Percentiles rank a stretch among this genome's conserved stretches.
phyloP scores from a whole-genome alignment of 2,888 invertebrate species.

The Eupithecia pulchellata region DNA sequence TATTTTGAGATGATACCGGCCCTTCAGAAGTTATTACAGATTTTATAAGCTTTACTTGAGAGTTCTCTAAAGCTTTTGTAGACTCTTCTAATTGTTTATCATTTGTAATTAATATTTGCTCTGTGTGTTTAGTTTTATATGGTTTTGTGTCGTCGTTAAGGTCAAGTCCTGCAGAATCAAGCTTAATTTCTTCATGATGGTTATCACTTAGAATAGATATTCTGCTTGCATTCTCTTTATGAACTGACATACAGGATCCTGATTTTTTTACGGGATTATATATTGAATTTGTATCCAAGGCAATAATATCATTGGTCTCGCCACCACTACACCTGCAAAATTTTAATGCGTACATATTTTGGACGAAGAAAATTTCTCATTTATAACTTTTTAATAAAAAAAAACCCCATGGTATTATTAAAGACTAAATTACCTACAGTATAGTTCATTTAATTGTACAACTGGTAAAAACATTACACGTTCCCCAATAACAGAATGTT shows the following conservation, averaged over 20 bases:
- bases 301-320: neutral
- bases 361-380: neutral
- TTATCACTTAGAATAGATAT: conserved; percentile 14
- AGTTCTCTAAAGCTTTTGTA: neutral
- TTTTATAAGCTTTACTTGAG: neutral
- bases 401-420: neutral
- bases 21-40: neutral
- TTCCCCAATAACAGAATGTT: neutral
- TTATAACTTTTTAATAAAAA: neutral
- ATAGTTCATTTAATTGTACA: conserved; percentile 29
- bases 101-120: neutral
- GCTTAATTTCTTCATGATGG: conserved; percentile 3
- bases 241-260: conserved; percentile 33
- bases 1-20: neutral
- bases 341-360: neutral
- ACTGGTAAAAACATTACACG: conserved; percentile 48
- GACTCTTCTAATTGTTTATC: neutral
- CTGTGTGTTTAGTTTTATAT: neutral
- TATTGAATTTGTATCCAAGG: neutral
- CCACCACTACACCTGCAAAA: conserved; percentile 34
- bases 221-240: conserved; percentile 12
- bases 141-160: neutral
- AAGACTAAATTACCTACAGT: conserved; percentile 21
- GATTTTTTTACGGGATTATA: conserved; percentile 34
- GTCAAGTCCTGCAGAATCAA: neutral